Percentiles rank a stretch among this genome's conserved stretches.
phyloP scores from a whole-genome alignment of 2,797 vertebrate genomes.

The Neostethus bicornis region DNA sequence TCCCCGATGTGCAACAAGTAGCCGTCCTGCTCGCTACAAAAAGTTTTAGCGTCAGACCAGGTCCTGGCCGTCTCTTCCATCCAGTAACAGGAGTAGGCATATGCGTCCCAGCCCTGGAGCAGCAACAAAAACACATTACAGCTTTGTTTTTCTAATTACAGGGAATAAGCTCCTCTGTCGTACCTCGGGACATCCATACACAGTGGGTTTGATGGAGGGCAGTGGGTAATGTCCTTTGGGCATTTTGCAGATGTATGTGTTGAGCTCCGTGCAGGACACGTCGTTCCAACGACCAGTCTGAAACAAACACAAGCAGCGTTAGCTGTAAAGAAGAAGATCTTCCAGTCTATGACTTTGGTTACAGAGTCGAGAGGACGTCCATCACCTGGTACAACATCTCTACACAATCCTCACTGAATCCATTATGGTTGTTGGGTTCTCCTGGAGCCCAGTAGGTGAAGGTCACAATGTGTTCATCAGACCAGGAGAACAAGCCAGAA shows the following conservation, averaged over 20 bases:
- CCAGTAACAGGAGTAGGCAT: conserved; percentile 81
- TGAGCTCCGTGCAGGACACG: conserved; percentile 76
- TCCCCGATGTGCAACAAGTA: conserved; percentile 78
- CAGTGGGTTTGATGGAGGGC: conserved; percentile 76
- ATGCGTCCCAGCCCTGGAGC: conserved; percentile 80
- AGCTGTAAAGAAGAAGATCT: neutral
- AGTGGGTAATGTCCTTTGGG: conserved; percentile 78
- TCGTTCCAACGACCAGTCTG: conserved; percentile 83
- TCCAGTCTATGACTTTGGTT: neutral
- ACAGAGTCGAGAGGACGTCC: neutral
- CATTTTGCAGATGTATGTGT: conserved; percentile 80
- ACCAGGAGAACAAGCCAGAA: conserved; percentile 75
- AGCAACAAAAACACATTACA: neutral
- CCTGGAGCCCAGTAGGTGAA: conserved; percentile 84
- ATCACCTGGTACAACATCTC: conserved; percentile 76
- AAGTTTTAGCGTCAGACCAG: conserved; percentile 75
- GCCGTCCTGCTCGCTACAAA: conserved; percentile 66
- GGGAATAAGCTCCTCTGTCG: neutral
- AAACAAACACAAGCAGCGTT: neutral
- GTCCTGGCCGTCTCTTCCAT: conserved; percentile 72
- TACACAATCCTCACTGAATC: conserved; percentile 80
- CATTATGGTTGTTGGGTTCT: conserved; percentile 79
- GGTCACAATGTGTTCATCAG: conserved; percentile 65
- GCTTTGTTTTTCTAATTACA: neutral
- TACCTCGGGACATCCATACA: conserved; percentile 80